phyloP scores from a whole-genome alignment of 2,113 vertebrate genomes.

The Agapornis roseicollis region DNA sequence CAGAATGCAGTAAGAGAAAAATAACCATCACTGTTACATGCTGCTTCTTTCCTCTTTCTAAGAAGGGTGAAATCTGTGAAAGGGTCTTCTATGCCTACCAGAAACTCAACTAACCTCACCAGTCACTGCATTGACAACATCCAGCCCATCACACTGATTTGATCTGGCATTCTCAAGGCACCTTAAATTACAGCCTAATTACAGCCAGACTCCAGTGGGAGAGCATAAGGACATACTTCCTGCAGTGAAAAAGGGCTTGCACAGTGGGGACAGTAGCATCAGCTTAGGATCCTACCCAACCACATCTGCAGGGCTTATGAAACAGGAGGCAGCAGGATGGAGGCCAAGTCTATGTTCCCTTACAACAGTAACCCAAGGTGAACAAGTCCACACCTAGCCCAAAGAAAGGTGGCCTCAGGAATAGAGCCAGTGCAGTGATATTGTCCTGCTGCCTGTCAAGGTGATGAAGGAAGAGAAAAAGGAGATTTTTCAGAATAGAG shows the following conservation, averaged over 20 bases:
- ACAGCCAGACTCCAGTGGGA: neutral
- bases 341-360: accelerated
- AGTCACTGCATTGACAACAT: neutral
- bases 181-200: neutral
- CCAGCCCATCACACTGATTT: too few species aligned
- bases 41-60: neutral
- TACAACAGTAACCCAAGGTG: neutral
- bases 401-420: neutral
- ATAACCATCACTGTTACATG: neutral
- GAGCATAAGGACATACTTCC: neutral
- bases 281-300: accelerated
- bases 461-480: neutral
- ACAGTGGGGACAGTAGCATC: neutral
- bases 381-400: neutral
- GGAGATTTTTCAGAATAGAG: neutral
- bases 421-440: neutral
- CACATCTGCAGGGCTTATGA: neutral
- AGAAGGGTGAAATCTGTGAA: neutral
- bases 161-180: neutral
- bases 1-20: neutral
- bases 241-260: neutral
- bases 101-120: neutral
- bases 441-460: neutral
- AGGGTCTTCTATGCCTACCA: neutral
- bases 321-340: neutral